phyloP scores from a whole-genome alignment of 2,113 vertebrate species.

The Ploceus nigricollis region DNA sequence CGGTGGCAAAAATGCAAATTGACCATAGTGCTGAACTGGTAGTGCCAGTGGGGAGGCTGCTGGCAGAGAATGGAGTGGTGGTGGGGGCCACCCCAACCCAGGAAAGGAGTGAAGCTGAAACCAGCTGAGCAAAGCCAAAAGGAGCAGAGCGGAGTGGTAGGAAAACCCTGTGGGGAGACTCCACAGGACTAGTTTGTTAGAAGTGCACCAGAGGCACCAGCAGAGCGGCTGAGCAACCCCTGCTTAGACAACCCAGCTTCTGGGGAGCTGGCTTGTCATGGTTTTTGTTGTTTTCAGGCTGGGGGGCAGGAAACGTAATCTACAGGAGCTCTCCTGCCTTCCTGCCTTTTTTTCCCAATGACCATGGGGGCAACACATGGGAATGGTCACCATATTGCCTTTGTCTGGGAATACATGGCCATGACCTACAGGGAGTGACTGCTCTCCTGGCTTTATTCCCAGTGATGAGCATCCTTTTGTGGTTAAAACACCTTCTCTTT shows the following conservation, averaged over 20 bases:
- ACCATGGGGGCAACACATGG: neutral
- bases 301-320: neutral
- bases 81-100: neutral
- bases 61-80: neutral
- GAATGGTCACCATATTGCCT: neutral
- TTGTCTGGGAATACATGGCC: neutral
- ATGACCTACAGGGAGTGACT: no score
- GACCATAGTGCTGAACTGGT: neutral
- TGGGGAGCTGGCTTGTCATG: neutral
- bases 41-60: neutral
- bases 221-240: rapidly evolving
- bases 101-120: no score
- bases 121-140: neutral
- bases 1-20: neutral
- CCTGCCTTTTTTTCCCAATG: neutral
- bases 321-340: neutral
- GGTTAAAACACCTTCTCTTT: neutral
- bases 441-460: neutral
- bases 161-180: rapidly evolving
- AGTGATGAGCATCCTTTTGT: neutral
- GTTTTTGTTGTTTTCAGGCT: neutral
- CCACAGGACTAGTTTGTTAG: neutral
- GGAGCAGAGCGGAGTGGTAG: neutral
- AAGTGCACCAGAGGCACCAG: neutral
- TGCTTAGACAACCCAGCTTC: neutral